phyloP scores from a whole-genome alignment of 2,888 invertebrate species.

The Trichacis sp. region DNA sequence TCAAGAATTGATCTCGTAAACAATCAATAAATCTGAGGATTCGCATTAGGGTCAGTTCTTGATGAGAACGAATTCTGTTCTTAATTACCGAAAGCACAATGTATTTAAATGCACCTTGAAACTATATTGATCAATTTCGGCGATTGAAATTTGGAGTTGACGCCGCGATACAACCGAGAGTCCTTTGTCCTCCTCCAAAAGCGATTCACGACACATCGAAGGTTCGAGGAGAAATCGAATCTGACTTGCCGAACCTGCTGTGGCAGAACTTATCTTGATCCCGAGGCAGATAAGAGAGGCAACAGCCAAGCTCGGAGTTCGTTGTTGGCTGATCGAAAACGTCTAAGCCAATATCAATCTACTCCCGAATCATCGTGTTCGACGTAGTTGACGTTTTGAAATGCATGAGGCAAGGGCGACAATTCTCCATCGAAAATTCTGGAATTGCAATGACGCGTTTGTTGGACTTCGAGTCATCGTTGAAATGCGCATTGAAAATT shows the following conservation, averaged over 20 bases:
- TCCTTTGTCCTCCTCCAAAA: conserved; percentile 27
- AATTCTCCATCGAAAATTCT: not conserved
- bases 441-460: too few relatives aligned
- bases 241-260: conserved; percentile 24
- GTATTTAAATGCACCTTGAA: too few relatives aligned
- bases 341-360: conserved; percentile 52
- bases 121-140: conserved; percentile 3
- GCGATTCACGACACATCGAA: conserved; percentile 35
- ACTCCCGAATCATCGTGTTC: conserved; percentile 38
- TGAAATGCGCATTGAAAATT: too few relatives aligned
- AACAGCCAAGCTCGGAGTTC: conserved; percentile 33
- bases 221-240: conserved; percentile 35
- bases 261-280: conserved; percentile 43
- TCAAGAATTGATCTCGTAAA: too few relatives aligned
- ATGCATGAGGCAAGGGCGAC: conserved; percentile 46
- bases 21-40: too few relatives aligned
- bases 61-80: too few relatives aligned
- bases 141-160: conserved; percentile 25
- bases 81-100: too few relatives aligned
- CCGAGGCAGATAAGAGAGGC: conserved; percentile 23
- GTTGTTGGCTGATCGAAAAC: conserved; percentile 48
- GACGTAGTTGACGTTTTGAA: conserved; percentile 43
- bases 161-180: conserved; percentile 7
- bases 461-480: too few relatives aligned
- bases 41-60: too few relatives aligned